Evolutionary conservation across 2,888 invertebrate species (phyloP).

Genomic region (Crepidodera aurea): DNA sequence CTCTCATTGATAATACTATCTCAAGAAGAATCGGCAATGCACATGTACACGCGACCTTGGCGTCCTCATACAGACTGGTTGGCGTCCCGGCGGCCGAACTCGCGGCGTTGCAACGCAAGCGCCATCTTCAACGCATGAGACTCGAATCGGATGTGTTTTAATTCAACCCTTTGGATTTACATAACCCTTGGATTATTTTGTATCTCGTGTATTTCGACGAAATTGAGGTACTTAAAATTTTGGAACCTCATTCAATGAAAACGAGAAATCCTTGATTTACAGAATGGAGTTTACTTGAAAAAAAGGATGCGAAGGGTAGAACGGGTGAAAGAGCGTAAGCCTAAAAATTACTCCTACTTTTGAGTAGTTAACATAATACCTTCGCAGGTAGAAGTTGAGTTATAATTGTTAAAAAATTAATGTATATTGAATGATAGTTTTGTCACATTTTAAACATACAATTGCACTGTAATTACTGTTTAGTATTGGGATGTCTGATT

Average conservation of each 20-base stretch:
- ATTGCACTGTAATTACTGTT: no score
- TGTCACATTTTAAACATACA: no score
- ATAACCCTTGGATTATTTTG: constrained; percentile 24
- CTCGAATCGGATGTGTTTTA: constrained; percentile 28
- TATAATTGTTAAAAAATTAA: no score
- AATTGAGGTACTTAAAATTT: constrained; percentile 24
- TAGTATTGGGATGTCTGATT: no score
- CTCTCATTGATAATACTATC: constrained; percentile 19
- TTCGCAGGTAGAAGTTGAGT: no score
- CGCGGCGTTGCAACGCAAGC: constrained; percentile 54
- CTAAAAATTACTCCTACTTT: no score
- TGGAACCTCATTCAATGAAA: constrained; percentile 7
- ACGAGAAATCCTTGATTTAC: constrained; percentile 8
- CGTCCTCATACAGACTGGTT: constrained; percentile 60
- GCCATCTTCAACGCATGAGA: constrained; percentile 45
- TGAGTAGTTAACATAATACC: no score
- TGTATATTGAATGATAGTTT: no score
- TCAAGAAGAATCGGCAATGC: constrained; percentile 27
- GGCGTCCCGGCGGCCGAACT: constrained; percentile 57
- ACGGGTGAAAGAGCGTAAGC: no score
- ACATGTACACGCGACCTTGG: constrained; percentile 53
- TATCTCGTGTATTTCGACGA: constrained; percentile 10
- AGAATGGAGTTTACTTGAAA: no score
- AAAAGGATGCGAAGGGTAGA: no score
- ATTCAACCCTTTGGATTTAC: constrained; percentile 30